Conservation (phyloP, 2,797 vertebrate species). For the Sebastes miniatus region DNA sequence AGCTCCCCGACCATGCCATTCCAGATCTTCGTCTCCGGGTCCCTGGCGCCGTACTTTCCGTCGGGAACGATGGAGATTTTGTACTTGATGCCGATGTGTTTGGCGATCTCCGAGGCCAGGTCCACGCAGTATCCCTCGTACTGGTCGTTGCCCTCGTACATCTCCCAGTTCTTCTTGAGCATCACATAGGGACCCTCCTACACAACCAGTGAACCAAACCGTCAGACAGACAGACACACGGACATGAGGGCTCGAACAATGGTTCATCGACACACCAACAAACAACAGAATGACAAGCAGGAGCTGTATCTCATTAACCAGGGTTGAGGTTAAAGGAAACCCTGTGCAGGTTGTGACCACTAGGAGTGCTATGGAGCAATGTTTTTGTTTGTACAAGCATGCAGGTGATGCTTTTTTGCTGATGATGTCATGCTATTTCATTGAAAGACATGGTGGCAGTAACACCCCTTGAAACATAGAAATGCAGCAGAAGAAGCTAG, state of each 20-base stretch:
- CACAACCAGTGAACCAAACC: conserved; percentile 74
- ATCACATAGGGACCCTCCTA: conserved; percentile 98
- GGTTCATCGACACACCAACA: conserved; percentile 1
- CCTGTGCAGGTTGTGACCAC: not conserved
- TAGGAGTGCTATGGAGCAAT: not conserved
- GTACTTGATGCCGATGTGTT: conserved; percentile 98
- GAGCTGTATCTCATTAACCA: not conserved
- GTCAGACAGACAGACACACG: conserved; percentile 55
- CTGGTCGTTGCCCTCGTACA: conserved; percentile 96
- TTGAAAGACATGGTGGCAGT: not conserved
- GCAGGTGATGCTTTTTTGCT: not conserved
- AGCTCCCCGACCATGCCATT: conserved; percentile 99
- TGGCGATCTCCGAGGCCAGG: conserved; percentile 96
- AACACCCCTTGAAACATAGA: not conserved
- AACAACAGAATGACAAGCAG: conserved; percentile 35
- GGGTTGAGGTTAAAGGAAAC: not conserved
- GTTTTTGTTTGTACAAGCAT: not conserved
- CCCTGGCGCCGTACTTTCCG: conserved; percentile 95
- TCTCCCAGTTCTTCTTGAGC: conserved; percentile 98
- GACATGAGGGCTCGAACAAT: conserved; percentile 21
- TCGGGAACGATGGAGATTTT: conserved; percentile 97
- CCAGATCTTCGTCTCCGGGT: conserved; percentile 98
- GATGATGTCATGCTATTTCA: not conserved
- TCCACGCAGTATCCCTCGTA: conserved; percentile 98
- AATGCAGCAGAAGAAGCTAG: not conserved